A percentile compares a stretch with the other conserved stretches of the same genome.
phyloP scores from a whole-genome alignment of 2,797 vertebrate genomes.

The Catostomus latipinnis region DNA sequence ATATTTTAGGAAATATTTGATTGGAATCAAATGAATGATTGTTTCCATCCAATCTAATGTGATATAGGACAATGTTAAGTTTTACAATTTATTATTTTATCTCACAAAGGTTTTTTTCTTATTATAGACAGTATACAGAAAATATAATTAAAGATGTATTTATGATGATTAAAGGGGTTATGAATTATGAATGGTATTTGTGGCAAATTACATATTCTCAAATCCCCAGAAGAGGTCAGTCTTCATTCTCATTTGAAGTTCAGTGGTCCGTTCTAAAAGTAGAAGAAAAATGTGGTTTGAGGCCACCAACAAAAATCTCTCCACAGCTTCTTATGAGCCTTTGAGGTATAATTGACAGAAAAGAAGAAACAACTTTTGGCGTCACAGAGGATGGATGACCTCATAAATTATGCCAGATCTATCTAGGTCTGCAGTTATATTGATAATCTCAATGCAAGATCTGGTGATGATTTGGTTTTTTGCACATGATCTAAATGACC shows the following conservation, averaged over 20 bases:
- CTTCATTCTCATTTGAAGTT: not conserved
- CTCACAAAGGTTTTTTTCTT: not conserved
- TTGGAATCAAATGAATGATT: not conserved
- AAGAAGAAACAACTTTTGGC: conserved; percentile 10
- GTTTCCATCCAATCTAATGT: not conserved
- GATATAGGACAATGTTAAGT: not conserved
- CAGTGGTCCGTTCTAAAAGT: not conserved
- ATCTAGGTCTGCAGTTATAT: not conserved
- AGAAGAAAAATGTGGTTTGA: not conserved
- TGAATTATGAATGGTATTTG: conserved; percentile 9
- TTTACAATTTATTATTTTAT: not conserved
- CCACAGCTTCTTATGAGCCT: not conserved
- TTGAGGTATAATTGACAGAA: not conserved
- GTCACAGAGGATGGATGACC: conserved; percentile 22
- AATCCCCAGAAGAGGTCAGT: conserved; percentile 5
- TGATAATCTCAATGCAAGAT: not conserved
- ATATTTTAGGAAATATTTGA: not conserved
- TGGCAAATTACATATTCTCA: not conserved
- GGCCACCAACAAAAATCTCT: not conserved
- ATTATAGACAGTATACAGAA: not conserved
- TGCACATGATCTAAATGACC: conserved; percentile 39
- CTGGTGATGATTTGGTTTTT: conserved; percentile 17
- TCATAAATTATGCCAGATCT: conserved; percentile 7
- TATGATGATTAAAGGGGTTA: not conserved
- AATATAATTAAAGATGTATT: not conserved